Conservation (phyloP, 2,113 vertebrate species). For the Gorsachius goisagi region DNA sequence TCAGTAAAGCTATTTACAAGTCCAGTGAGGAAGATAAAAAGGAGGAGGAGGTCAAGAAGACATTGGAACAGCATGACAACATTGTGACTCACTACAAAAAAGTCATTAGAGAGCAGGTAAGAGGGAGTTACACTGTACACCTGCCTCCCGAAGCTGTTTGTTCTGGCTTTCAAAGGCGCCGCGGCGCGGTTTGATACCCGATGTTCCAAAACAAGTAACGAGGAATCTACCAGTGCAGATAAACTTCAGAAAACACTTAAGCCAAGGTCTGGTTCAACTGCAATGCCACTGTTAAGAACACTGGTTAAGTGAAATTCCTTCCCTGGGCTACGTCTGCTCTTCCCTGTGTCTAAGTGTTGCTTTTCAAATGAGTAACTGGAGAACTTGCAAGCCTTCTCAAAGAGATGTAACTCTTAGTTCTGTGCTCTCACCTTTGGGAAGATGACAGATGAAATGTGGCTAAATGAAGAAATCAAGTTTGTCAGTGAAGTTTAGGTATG, state of each 20-base stretch:
- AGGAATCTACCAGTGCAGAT: not conserved
- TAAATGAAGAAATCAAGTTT: not conserved
- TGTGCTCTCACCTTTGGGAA: not conserved
- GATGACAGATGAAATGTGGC: not conserved
- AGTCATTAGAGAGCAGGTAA: slow-evolving; percentile 95
- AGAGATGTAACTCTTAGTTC: fast-evolving
- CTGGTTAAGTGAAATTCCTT: not conserved
- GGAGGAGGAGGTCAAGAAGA: slow-evolving; percentile 98
- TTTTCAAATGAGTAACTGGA: not conserved
- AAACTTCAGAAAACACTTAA: not conserved
- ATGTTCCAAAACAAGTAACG: not conserved
- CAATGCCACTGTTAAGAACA: not conserved
- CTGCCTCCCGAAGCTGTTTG: not conserved
- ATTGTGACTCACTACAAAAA: slow-evolving; percentile 98
- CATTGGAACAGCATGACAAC: slow-evolving; percentile 94
- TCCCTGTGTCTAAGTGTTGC: not conserved
- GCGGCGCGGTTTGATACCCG: fast-evolving
- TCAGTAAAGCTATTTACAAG: slow-evolving; percentile 96
- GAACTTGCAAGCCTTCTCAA: fast-evolving
- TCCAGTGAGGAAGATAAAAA: slow-evolving; percentile 97
- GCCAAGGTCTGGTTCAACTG: not conserved
- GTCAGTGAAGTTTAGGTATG: not conserved
- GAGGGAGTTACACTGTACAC: fast-evolving
- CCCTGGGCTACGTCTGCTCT: too few relatives aligned
- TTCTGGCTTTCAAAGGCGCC: not conserved